A percentile compares a stretch with the other conserved stretches of the same genome.
These are phyloP conservation scores for Acomys russatus DNA, from an alignment of 2,797 vertebrate genomes.

Conservation along the genomic window DNA sequence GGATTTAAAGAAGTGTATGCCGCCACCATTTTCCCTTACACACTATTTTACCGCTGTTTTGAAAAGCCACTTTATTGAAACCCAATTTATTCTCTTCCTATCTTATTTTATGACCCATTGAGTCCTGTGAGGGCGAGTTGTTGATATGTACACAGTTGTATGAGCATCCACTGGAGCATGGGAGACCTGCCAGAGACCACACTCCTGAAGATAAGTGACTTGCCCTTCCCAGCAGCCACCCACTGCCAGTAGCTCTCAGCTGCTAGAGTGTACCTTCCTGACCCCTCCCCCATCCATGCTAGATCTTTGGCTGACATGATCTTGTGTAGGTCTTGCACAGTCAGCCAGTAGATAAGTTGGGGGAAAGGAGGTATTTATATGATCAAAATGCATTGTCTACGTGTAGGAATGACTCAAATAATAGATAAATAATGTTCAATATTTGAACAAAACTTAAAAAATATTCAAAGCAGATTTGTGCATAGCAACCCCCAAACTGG, in stretches of 20 bases:
- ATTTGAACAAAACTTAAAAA: background rate
- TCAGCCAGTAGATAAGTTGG: background rate
- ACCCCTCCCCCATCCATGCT: background rate
- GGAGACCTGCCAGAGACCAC: background rate
- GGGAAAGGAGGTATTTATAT: background rate
- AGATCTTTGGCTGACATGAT: background rate
- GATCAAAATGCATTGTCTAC: background rate
- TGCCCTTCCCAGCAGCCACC: background rate
- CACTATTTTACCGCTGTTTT: conserved; percentile 4
- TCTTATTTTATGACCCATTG: background rate
- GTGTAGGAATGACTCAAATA: background rate
- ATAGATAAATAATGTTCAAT: background rate
- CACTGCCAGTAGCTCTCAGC: too few species aligned
- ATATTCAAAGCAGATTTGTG: background rate
- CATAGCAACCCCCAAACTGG: background rate
- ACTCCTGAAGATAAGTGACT: background rate
- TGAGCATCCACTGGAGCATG: background rate
- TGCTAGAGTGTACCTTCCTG: background rate
- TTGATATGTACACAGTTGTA: background rate
- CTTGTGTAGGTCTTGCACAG: background rate
- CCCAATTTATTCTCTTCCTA: background rate
- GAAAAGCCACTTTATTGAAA: conserved; percentile 25
- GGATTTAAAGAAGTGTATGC: background rate
- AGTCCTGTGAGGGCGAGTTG: background rate
- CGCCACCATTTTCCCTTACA: background rate